Percentiles rank a stretch among this genome's conserved stretches.
phyloP scores from a whole-genome alignment of 2,888 invertebrate species.

The Drosophila eohydei region DNA sequence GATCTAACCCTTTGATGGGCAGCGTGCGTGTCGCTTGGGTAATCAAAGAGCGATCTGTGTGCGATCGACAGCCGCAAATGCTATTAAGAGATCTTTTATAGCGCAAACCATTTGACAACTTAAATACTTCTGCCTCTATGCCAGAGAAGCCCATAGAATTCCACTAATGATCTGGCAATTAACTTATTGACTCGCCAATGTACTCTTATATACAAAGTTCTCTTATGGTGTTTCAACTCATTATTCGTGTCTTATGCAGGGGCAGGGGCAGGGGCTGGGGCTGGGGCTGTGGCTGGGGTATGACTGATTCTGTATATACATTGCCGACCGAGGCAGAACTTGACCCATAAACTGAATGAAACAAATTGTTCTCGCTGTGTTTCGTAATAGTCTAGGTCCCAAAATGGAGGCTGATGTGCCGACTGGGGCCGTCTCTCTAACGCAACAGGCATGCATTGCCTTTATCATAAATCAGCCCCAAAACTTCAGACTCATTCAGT shows the following conservation, averaged over 20 bases:
- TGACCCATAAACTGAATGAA: constrained; percentile 65
- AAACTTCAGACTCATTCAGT: constrained; percentile 16
- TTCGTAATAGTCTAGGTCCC: constrained; percentile 41
- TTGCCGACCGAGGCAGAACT: constrained; percentile 59
- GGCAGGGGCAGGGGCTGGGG: not conserved
- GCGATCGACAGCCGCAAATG: constrained; percentile 23
- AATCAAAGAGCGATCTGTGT: constrained; percentile 15
- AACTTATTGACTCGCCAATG: constrained; percentile 47
- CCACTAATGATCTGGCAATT: constrained; percentile 46
- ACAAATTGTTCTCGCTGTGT: constrained; percentile 18
- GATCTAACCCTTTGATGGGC: constrained; percentile 11
- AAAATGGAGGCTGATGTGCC: constrained; percentile 2
- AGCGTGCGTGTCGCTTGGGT: constrained; percentile 27
- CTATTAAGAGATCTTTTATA: constrained; percentile 30
- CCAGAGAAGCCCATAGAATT: not conserved
- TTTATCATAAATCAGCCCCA: constrained; percentile 49
- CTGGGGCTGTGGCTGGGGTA: not conserved
- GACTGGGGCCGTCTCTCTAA: constrained; percentile 3
- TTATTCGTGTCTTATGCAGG: constrained; percentile 34
- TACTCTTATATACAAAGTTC: constrained; percentile 17
- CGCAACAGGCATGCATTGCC: constrained; percentile 20
- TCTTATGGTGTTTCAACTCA: constrained; percentile 53
- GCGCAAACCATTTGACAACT: constrained; percentile 36
- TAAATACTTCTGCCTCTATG: constrained; percentile 16
- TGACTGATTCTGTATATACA: constrained; percentile 61